Conservation (phyloP, 2,797 vertebrate genomes). For the Pangasius macronema region DNA sequence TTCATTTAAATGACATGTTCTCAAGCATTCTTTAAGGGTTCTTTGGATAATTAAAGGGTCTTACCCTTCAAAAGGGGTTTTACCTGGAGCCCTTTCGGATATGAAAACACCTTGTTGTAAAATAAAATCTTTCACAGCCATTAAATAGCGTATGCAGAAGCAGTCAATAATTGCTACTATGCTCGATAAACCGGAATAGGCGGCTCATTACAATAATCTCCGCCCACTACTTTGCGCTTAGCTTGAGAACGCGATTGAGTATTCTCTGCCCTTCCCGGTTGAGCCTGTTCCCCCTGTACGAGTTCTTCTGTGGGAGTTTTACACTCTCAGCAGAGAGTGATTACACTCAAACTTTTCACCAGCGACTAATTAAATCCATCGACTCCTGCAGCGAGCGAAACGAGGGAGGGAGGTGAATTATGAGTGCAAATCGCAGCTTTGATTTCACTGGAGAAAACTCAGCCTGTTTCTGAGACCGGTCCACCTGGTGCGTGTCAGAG, state of each 20-base stretch:
- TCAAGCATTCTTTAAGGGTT: not conserved
- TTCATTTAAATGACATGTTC: not conserved
- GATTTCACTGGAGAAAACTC: constrained; percentile 44
- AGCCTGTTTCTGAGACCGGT: not conserved
- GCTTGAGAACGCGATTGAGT: not conserved
- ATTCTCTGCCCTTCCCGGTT: not conserved
- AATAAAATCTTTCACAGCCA: not conserved
- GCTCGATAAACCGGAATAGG: not conserved
- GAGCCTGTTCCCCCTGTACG: constrained; percentile 1
- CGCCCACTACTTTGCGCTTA: not conserved
- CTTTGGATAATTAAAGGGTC: not conserved
- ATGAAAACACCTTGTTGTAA: not conserved
- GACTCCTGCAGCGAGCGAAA: constrained; percentile 47
- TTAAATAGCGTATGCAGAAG: not conserved
- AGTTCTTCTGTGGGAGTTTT: constrained; percentile 19
- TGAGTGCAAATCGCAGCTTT: constrained; percentile 49
- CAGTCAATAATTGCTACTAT: not conserved
- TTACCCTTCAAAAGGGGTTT: not conserved
- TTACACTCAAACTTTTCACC: constrained; percentile 42
- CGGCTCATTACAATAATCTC: not conserved
- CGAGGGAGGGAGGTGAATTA: constrained; percentile 47
- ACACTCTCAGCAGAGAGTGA: constrained; percentile 31
- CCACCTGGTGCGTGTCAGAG: constrained; percentile 24
- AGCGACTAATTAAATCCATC: constrained; percentile 55
- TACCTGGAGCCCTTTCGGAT: not conserved